These are phyloP conservation scores for Drosophila tani DNA, from an alignment of 1,140 invertebrate species.

Conservation along the genomic window DNA sequence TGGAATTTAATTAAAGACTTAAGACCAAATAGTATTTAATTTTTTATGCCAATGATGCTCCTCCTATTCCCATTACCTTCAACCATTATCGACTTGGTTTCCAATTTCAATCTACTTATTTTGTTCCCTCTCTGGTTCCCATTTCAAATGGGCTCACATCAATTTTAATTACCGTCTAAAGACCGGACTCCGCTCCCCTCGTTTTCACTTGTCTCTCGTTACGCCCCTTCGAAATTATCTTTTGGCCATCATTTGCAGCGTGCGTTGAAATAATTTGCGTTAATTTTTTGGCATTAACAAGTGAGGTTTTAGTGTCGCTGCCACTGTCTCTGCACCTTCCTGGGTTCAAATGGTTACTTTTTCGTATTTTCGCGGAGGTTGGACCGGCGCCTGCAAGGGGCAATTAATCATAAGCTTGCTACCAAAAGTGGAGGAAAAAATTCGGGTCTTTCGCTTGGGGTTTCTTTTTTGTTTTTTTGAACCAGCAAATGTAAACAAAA, in stretches of 20 bases:
- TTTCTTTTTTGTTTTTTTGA: constrained; percentile 13
- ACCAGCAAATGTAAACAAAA: constrained; percentile 74
- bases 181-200: constrained; percentile 5
- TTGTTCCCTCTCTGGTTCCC: constrained; percentile 1
- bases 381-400: constrained; percentile 66
- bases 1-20: neutral
- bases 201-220: constrained; percentile 13
- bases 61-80: constrained; percentile 23
- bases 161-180: constrained; percentile 64
- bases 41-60: neutral
- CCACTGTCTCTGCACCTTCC: neutral
- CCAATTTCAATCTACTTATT: constrained; percentile 42
- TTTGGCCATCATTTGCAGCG: constrained; percentile 59
- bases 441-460: neutral
- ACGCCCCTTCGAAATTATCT: constrained; percentile 46
- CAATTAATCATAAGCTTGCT: constrained; percentile 78
- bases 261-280: constrained; percentile 73
- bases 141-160: constrained; percentile 52
- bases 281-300: constrained; percentile 59
- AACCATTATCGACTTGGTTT: constrained; percentile 17
- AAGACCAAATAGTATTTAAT: neutral
- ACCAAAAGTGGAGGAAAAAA: constrained; percentile 16
- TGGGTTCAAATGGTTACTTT: constrained; percentile 42
- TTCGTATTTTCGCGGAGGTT: constrained; percentile 21
- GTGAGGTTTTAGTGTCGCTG: constrained; percentile 30